Percentiles rank a stretch among this genome's conserved stretches.
phyloP scores from a whole-genome alignment of 2,888 invertebrate species.

The Pedicia rivosa region DNA sequence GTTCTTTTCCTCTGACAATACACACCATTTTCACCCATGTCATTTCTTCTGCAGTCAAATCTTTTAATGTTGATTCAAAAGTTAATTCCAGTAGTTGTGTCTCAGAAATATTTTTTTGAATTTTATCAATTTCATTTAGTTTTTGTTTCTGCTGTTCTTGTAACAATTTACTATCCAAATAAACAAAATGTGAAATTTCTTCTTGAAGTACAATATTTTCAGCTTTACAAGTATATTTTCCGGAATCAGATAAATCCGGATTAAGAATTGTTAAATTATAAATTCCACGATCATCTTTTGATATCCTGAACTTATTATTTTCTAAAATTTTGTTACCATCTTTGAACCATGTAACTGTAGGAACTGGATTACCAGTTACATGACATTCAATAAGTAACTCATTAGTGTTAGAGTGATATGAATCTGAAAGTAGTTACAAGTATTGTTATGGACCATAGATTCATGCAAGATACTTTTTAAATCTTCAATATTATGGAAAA shows the following conservation, averaged over 20 bases:
- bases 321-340: slow-evolving; percentile 38
- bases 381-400: slow-evolving; percentile 62
- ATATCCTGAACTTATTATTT: slow-evolving; percentile 41
- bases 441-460: no score
- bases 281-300: slow-evolving; percentile 48
- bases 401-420: slow-evolving; percentile 49
- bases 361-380: slow-evolving; percentile 55
- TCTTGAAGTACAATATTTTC: slow-evolving; percentile 41
- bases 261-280: slow-evolving; percentile 47
- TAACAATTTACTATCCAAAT: slow-evolving; percentile 2
- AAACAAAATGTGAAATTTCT: slow-evolving; percentile 4
- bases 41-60: slow-evolving; percentile 56
- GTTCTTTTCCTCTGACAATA: slow-evolving; percentile 54
- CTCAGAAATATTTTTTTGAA: neutral
- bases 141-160: slow-evolving; percentile 10
- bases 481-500: no score
- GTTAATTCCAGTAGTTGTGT: slow-evolving; percentile 34
- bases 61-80: slow-evolving; percentile 57
- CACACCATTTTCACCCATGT: slow-evolving; percentile 64
- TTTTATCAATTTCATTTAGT: slow-evolving; percentile 10
- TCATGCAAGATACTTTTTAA: no score
- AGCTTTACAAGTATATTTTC: slow-evolving; percentile 60
- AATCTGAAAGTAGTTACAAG: slow-evolving; percentile 42
- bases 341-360: slow-evolving; percentile 57
- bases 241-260: slow-evolving; percentile 48